Evolutionary conservation across 2,797 vertebrate species (phyloP), one percentile per base, ranked within the genome.

Genomic region (Gymnocypris eckloni): DNA sequence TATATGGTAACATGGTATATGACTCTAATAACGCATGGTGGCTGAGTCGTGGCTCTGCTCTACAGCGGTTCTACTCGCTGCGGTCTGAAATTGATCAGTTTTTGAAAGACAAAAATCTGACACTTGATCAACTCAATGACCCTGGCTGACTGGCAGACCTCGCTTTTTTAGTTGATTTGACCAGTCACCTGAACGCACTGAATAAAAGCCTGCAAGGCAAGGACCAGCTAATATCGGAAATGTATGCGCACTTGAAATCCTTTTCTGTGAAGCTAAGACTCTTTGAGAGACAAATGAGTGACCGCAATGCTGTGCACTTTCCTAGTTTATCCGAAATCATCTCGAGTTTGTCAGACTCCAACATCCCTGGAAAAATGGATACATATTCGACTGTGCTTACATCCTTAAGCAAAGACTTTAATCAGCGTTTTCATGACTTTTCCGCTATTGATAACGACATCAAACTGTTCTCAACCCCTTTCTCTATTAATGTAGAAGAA

Each of bases 71-170:
- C 77, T 88, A 73, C 67, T 77, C 64, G 1, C 28, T 84, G 61
- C 43, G 37, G 66, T 81, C 88, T 61, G 64, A 85, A 67, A 81
- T 81, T 0, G 37, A 88, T 66, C 56, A 66, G 52, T 76, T 84
- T 84, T 86, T 88, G 69, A 81, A 75, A 37, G 48, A 86, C 5
- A 84, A 83, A 56, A 66, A 59, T 33, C 16, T 6, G 70, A 77
- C 71, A 61, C 70, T 72, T 81, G 43, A 84, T 72, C n/a, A 85
- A 18, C 56, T 71, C 4, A 88, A 43, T 83, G 59, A 86, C 76
- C 76, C 85, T 86, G n/a, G 50, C 18, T 77, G 50, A 80, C 56
- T 87, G 43, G 80, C 86, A 83, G 76, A 86, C 61, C 56, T 87
- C 4, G 50, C 72, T 43, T 79, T 84, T 79, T 84, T 69, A 43